Evolutionary conservation across 2,888 invertebrate species (phyloP), one percentile per base, ranked within the genome.

Genomic region (Aradus depressus): DNA sequence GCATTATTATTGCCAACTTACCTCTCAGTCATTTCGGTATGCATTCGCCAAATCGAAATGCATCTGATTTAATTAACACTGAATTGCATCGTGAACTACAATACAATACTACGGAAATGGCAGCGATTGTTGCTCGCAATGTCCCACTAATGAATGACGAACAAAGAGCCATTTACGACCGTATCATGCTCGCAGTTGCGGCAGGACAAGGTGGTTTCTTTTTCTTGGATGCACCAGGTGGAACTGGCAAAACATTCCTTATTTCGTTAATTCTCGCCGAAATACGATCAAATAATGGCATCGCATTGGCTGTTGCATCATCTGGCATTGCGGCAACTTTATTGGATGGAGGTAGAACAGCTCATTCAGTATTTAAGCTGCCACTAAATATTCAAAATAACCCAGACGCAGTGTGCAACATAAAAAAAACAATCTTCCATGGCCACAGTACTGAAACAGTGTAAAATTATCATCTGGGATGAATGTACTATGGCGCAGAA

Each of bases 271-370:
- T 45, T 35, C 25, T 37, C 5, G 34, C 35, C 2, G 19, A 5
- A 14, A 10, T 45, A 21, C 34, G 18, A 44, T 19, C 14, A 16
- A 2, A 23, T 18, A 23, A 35, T 18, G 26, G 38, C 3, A 48
- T 48, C 19, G 37, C 44, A 44, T 31, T 50, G 32, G 72, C 72
- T n/a, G 47, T 37, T 22, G 34, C 37, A 35, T 49, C 49, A 19
- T 51, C 51, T n/a, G 51, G 38, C 26, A 52, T 48, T 52, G 52
- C 47, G n/a, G 39, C 48, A 18, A 41, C 52, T 16, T 21, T 47
- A 25, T 38, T 52, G 41, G 48, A 39, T 25, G 52, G 52, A 32
- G 52, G 35, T 6, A 47, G 35, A 39, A 52, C 52, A 21, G 42
- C 52, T 8, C 42, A 52, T 48, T 51, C 53, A 45, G 38, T 41